A percentile compares a stretch with the other conserved stretches of the same genome.
phyloP scores from a whole-genome alignment of 23 tunicate species.

The Halocynthia roretzi region DNA sequence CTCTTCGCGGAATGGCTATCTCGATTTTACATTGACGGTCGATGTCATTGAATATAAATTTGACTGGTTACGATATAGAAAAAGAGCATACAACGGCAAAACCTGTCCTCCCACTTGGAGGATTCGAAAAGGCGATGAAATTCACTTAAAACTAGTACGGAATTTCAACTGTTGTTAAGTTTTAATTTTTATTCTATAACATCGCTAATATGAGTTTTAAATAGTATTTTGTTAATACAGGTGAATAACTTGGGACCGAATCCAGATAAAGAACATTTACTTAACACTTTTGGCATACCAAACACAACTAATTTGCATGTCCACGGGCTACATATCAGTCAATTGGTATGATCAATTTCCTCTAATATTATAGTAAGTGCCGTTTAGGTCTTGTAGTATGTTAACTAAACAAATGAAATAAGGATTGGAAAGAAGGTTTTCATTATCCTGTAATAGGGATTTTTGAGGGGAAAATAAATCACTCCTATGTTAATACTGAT shows the following conservation, averaged over 20 bases:
- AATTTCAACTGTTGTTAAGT: not conserved
- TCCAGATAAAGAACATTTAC: too few species aligned
- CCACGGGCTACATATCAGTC: not conserved
- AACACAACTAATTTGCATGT: not conserved
- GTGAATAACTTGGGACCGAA: not conserved
- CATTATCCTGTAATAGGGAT: too few species aligned
- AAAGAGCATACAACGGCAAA: not conserved
- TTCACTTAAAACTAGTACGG: not conserved
- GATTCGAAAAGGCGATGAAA: not conserved
- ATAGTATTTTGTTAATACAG: too few species aligned
- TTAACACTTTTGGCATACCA: too few species aligned
- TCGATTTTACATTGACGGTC: not conserved
- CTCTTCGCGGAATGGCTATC: not conserved
- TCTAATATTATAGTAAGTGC: too few species aligned
- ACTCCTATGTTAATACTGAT: too few species aligned
- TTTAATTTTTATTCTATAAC: not conserved
- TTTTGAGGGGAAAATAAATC: too few species aligned
- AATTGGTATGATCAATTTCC: not conserved
- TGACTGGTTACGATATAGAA: not conserved
- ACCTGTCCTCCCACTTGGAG: conserved; percentile 8
- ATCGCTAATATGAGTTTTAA: not conserved
- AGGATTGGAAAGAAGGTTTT: too few species aligned
- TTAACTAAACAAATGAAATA: too few species aligned
- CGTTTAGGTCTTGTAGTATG: too few species aligned
- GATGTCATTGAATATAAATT: not conserved